A percentile compares a stretch with the other conserved stretches of the same genome.
Evolutionary conservation across 2,888 invertebrate genomes (phyloP).

Genomic region (Diaphora mendica): DNA sequence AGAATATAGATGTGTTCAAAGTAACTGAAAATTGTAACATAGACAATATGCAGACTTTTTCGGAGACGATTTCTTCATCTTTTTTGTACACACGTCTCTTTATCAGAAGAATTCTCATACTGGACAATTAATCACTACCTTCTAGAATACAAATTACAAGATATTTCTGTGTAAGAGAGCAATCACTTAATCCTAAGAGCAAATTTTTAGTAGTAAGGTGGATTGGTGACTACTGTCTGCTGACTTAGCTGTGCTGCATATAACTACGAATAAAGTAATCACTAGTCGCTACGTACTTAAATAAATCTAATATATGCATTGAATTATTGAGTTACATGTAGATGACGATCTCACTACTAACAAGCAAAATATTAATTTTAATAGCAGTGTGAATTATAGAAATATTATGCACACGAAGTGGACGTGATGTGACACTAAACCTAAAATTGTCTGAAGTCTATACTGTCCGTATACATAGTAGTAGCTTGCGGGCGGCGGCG

Average conservation of each 20-base stretch:
- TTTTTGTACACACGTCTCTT: too few relatives aligned
- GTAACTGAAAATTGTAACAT: not conserved
- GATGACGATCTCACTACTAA: not conserved
- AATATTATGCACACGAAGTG: not conserved
- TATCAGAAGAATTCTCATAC: too few relatives aligned
- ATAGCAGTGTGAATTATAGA: not conserved
- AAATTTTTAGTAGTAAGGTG: too few relatives aligned
- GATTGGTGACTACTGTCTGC: not conserved
- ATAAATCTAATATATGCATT: not conserved
- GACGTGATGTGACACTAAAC: not conserved
- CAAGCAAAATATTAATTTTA: not conserved
- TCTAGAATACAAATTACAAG: too few relatives aligned
- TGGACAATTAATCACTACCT: too few relatives aligned
- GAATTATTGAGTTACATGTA: not conserved
- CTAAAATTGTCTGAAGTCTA: conserved; percentile 35
- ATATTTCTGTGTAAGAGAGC: too few relatives aligned
- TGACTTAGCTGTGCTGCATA: not conserved
- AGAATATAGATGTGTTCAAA: not conserved
- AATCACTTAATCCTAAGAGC: too few relatives aligned
- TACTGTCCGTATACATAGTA: conserved; percentile 31
- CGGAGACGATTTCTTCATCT: too few relatives aligned
- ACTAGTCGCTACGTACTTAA: not conserved
- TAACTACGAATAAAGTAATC: not conserved
- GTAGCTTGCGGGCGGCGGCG: conserved; percentile 45
- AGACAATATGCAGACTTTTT: not conserved